These are phyloP conservation scores for Vidua macroura DNA, from an alignment of 2,113 vertebrate genomes.

Conservation along the genomic window DNA sequence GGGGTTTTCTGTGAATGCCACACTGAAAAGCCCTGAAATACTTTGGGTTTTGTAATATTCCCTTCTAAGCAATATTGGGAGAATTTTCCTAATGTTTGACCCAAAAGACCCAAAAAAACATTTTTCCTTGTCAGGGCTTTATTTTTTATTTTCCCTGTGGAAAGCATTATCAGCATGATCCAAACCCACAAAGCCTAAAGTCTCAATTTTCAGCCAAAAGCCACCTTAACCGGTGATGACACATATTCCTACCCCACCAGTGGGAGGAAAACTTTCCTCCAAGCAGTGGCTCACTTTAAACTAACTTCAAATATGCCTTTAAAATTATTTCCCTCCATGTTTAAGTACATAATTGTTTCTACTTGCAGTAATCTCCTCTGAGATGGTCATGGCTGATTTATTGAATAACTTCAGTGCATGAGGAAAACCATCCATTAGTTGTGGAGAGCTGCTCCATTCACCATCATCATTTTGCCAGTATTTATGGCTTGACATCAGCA, in stretches of 20 bases:
- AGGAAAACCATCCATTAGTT: neutral
- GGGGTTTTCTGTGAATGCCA: neutral
- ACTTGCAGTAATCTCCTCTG: neutral
- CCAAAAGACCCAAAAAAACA: neutral
- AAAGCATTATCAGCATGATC: neutral
- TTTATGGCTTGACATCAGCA: neutral
- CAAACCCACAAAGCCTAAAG: neutral
- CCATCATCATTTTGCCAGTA: neutral
- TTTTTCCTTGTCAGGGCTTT: neutral
- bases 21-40: neutral
- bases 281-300: neutral
- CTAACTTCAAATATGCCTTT: neutral
- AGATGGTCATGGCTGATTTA: neutral
- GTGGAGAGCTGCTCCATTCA: neutral
- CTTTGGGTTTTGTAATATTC: neutral
- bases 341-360: conserved; percentile 32
- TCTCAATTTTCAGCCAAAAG: neutral
- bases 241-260: neutral
- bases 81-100: neutral
- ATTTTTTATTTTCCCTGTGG: neutral
- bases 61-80: neutral
- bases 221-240: rapidly evolving
- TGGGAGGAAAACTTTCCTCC: neutral
- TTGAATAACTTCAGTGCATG: neutral
- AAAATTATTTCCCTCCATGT: neutral